Evolutionary conservation across 2,888 invertebrate genomes (phyloP), one percentile per base, ranked within the genome.

Genomic region (Folsomia manolachei): DNA sequence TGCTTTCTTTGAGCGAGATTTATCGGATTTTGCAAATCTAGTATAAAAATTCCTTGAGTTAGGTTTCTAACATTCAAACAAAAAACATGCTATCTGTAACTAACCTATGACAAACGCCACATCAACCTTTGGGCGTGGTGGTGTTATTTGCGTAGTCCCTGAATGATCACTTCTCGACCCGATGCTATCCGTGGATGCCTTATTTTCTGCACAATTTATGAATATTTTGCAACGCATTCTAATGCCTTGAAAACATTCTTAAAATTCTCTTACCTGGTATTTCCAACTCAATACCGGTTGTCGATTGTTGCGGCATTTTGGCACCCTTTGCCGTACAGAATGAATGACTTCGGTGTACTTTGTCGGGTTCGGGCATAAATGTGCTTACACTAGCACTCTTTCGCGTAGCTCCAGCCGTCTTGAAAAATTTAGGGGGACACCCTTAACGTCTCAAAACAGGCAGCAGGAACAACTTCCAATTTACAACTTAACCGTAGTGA

Each of bases 1-100:
- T 89, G 88, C 84, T 90, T 91, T 69, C 95, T 88, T 80, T 93
- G 91, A 68, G 87, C 85, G 79, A 92, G 84, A 84, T 91, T 89
- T 79, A 90, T 89, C 24, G 88, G 86, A 83, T 92, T 90, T 81
- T 88, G 89, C 73, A 91, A 84, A 85, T 95, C 94, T 81, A 95
- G 87, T 77, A 95, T 56, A 77, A 72, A 75, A 4, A n/a, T n/a
- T n/a, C n/a, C n/a, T n/a, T n/a, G n/a, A n/a, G n/a, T n/a, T n/a
- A n/a, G n/a, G n/a, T n/a, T n/a, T n/a, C n/a, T n/a, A n/a, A n/a
- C n/a, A n/a, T n/a, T n/a, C n/a, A n/a, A n/a, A n/a, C n/a, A n/a
- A n/a, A n/a, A n/a, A n/a, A n/a, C n/a, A n/a, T n/a, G n/a, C n/a
- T n/a, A n/a, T n/a, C n/a, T n/a, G n/a, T n/a, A n/a, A n/a, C n/a